A percentile compares a stretch with the other conserved stretches of the same genome.
Evolutionary conservation across 2,113 vertebrate genomes (phyloP).

Genomic region (Gasterosteus aculeatus): DNA sequence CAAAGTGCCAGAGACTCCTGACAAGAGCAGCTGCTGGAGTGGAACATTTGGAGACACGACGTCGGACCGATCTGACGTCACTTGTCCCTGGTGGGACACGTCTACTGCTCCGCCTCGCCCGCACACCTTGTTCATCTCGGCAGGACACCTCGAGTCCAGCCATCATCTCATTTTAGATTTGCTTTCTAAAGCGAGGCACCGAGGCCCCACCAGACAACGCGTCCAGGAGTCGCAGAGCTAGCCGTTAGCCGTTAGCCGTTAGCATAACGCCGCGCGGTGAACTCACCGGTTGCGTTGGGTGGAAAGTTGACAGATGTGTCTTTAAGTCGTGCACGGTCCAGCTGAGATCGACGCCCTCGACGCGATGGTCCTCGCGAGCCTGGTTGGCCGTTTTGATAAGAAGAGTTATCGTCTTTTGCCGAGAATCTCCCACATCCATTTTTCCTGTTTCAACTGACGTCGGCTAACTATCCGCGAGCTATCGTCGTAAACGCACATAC

Average conservation of each 20-base stretch:
- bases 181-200: too few species aligned
- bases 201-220: background rate
- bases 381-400: slow-evolving; percentile 88
- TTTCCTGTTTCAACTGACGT: background rate
- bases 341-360: slow-evolving; percentile 73
- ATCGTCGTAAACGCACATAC: background rate
- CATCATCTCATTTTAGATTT: too few species aligned
- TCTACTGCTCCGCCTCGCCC: too few species aligned
- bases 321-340: slow-evolving; percentile 90
- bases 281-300: slow-evolving; percentile 88
- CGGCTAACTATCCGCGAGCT: background rate
- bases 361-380: slow-evolving; percentile 81
- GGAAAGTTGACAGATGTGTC: slow-evolving; percentile 81
- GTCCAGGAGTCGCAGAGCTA: too few species aligned
- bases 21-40: background rate
- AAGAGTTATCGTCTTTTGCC: slow-evolving; percentile 66
- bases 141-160: too few species aligned
- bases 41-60: background rate
- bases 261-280: background rate
- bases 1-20: too few species aligned
- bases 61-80: too few species aligned
- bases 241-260: background rate
- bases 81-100: too few species aligned
- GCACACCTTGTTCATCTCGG: too few species aligned
- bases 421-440: slow-evolving; percentile 52